These are phyloP conservation scores for Scaptomyza montana DNA, from an alignment of 1,140 invertebrate species.

Conservation along the genomic window DNA sequence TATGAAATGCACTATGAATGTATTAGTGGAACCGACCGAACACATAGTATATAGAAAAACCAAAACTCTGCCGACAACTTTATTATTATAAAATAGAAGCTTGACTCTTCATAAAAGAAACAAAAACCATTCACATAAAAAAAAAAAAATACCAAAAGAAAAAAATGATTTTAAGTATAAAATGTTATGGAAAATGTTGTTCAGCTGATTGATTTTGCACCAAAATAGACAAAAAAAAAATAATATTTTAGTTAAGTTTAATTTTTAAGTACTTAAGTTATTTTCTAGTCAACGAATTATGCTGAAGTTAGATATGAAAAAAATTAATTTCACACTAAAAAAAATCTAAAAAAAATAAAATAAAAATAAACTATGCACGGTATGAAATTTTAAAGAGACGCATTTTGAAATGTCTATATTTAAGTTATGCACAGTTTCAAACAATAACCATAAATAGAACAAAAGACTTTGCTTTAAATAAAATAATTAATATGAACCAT, in stretches of 20 bases:
- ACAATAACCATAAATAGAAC: slow-evolving; percentile 62
- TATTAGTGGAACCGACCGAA: slow-evolving; percentile 10
- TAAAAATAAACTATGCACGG: slow-evolving; percentile 54
- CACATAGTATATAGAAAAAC: slow-evolving; percentile 28
- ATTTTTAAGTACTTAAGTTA: slow-evolving; percentile 74
- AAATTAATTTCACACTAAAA: slow-evolving; percentile 23
- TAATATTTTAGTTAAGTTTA: slow-evolving; percentile 38
- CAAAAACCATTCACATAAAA: not conserved
- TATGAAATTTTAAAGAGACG: slow-evolving; percentile 67
- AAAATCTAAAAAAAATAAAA: slow-evolving; percentile 22
- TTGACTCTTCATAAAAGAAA: slow-evolving; percentile 31
- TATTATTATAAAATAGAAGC: slow-evolving; percentile 28
- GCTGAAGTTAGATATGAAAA: slow-evolving; percentile 65
- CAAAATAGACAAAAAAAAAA: slow-evolving; percentile 39
- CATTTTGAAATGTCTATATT: slow-evolving; percentile 59
- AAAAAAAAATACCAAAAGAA: slow-evolving; percentile 37
- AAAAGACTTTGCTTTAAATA: slow-evolving; percentile 76
- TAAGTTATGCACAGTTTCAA: slow-evolving; percentile 76
- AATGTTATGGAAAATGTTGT: slow-evolving; percentile 44
- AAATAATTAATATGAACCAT: slow-evolving; percentile 41
- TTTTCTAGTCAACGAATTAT: slow-evolving; percentile 81
- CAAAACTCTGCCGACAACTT: slow-evolving; percentile 48
- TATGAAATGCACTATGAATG: slow-evolving; percentile 26
- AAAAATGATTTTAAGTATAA: slow-evolving; percentile 51
- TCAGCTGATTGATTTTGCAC: slow-evolving; percentile 61